These are phyloP conservation scores for Neoascia interrupta DNA, from an alignment of 2,888 invertebrate species.

Conservation along the genomic window DNA sequence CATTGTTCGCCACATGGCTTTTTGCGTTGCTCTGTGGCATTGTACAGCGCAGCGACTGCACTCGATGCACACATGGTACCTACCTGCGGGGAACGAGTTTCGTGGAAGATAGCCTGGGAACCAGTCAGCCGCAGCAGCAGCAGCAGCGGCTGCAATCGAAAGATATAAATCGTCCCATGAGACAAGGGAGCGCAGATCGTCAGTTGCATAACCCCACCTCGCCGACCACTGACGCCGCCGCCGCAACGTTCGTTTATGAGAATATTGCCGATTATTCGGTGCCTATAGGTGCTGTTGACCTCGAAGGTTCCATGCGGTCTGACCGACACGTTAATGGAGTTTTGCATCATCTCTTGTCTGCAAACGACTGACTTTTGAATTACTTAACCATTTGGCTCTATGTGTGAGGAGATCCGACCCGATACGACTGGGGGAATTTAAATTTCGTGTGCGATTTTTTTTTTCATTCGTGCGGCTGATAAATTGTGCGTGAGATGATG, in stretches of 20 bases:
- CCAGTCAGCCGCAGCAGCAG: constrained; percentile 1
- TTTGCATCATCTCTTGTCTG: constrained; percentile 43
- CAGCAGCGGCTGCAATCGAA: constrained; percentile 9
- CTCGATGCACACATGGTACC: constrained; percentile 18
- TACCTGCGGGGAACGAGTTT: constrained; percentile 39
- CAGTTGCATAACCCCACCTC: constrained; percentile 56
- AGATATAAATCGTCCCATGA: constrained; percentile 67
- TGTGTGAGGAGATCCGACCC: background rate
- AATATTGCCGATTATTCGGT: constrained; percentile 58
- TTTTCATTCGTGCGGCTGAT: background rate
- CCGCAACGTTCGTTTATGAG: constrained; percentile 25
- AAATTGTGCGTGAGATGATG: constrained; percentile 62
- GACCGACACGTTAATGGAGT: constrained; percentile 36
- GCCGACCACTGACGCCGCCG: background rate
- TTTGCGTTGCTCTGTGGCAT: background rate
- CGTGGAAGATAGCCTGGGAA: constrained; percentile 47
- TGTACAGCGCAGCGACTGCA: too few relatives aligned
- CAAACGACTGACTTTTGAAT: constrained; percentile 47
- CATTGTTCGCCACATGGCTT: constrained; percentile 49
- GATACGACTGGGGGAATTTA: constrained; percentile 49
- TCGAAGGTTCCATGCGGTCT: constrained; percentile 52
- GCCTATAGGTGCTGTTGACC: constrained; percentile 68
- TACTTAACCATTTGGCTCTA: constrained; percentile 49
- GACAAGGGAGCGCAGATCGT: constrained; percentile 41
- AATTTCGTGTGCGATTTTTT: background rate